phyloP scores from a whole-genome alignment of 2,113 vertebrate genomes.

The Stomatorhinus ivindoensis region DNA sequence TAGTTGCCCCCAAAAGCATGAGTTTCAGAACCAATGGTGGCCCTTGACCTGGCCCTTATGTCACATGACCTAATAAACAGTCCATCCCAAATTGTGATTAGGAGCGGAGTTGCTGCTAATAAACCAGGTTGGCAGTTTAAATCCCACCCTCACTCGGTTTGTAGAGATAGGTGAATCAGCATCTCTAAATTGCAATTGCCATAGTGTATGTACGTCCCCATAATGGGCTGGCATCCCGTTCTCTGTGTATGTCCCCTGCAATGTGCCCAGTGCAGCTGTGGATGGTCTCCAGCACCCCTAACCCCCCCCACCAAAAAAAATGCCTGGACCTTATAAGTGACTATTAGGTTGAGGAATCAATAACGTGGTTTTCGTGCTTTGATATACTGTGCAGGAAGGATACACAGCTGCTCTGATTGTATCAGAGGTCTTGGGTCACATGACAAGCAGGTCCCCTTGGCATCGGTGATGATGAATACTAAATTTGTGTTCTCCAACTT shows the following conservation, averaged over 20 bases:
- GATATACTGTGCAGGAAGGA: constrained; percentile 61
- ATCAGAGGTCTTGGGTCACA: constrained; percentile 83
- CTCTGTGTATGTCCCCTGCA: not conserved
- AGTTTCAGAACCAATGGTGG: not conserved
- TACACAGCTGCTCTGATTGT: constrained; percentile 96
- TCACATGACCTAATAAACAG: not conserved
- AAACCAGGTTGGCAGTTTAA: not conserved
- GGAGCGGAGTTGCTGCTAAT: not conserved
- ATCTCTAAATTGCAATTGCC: not conserved
- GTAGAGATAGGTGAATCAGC: not conserved
- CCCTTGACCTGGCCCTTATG: not conserved
- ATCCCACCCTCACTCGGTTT: not conserved
- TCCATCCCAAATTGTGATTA: not conserved
- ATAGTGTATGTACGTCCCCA: not conserved
- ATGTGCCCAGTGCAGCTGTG: not conserved
- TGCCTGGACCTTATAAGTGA: not conserved
- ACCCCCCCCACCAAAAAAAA: not conserved
- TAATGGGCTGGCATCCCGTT: not conserved
- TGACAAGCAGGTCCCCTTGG: constrained; percentile 78
- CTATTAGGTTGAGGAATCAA: not conserved
- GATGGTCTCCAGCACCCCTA: not conserved
- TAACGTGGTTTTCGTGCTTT: not conserved
- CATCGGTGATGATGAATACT: constrained; percentile 92
- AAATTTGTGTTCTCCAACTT: constrained; percentile 92
- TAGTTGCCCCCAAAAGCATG: not conserved